A percentile compares a stretch with the other conserved stretches of the same genome.
Conservation (phyloP, 2,888 invertebrate genomes). For the Drosophila cracens region DNA sequence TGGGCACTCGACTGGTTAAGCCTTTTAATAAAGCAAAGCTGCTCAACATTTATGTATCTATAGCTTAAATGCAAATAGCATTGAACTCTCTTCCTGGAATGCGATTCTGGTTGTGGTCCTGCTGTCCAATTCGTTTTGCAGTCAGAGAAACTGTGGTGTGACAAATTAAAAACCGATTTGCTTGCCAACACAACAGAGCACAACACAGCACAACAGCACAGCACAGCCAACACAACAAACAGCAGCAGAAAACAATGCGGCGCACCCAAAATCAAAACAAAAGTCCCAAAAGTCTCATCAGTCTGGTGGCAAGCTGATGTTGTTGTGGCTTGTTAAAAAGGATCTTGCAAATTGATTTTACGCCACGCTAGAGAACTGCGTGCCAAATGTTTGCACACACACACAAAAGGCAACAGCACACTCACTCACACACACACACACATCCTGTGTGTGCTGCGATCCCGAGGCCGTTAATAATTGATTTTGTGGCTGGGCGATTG, state of each 20-base stretch:
- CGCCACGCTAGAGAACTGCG: constrained; percentile 62
- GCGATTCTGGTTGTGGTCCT: constrained; percentile 25
- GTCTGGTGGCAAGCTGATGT: constrained; percentile 55
- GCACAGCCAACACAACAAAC: constrained; percentile 7
- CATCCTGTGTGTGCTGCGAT: constrained; percentile 15
- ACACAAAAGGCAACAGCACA: constrained; percentile 44
- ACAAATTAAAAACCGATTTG: constrained; percentile 73
- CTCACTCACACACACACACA: constrained; percentile 22
- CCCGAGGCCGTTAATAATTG: constrained; percentile 81
- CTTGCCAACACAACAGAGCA: constrained; percentile 33
- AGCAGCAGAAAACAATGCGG: constrained; percentile 37
- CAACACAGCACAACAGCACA: constrained; percentile 5
- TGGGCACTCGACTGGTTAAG: constrained; percentile 58
- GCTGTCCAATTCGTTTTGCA: constrained; percentile 63
- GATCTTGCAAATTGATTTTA: constrained; percentile 78
- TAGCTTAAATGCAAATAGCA: constrained; percentile 61
- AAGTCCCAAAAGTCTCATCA: constrained; percentile 49
- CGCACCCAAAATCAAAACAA: constrained; percentile 67
- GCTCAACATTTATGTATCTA: constrained; percentile 1
- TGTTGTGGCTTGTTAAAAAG: constrained; percentile 69
- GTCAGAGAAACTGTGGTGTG: constrained; percentile 60
- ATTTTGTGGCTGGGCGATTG: constrained; percentile 80
- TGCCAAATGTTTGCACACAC: constrained; percentile 67
- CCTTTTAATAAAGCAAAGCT: constrained; percentile 69
- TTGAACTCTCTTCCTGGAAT: constrained; percentile 71